phyloP scores from a whole-genome alignment of 1,140 invertebrate species.

The Drosophila nebulosa region DNA sequence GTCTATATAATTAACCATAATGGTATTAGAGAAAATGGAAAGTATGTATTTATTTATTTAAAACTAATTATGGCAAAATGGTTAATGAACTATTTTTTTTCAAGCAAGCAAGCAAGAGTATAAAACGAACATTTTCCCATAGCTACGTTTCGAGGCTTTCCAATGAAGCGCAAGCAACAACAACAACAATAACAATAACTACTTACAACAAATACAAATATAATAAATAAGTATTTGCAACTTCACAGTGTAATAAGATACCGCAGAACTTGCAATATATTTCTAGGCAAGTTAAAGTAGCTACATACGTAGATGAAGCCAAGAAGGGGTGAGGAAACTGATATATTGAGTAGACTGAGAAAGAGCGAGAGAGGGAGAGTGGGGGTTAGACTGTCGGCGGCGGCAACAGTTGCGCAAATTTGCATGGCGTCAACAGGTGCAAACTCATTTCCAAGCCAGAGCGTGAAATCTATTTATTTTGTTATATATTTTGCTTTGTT shows the following conservation, averaged over 20 bases:
- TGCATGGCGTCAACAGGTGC: conserved; percentile 69
- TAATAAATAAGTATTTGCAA: conserved; percentile 2
- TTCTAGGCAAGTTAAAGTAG: background rate
- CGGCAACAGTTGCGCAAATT: conserved; percentile 69
- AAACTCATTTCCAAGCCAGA: conserved; percentile 41
- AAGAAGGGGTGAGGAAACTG: background rate
- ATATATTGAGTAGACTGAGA: background rate
- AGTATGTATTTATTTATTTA: conserved; percentile 4
- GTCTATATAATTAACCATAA: conserved; percentile 26
- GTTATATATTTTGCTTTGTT: conserved; percentile 52
- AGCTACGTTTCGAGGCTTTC: conserved; percentile 21
- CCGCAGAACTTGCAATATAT: conserved; percentile 18
- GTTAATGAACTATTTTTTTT: conserved; percentile 35
- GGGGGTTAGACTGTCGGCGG: background rate
- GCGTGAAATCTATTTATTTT: conserved; percentile 69
- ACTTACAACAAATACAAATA: background rate
- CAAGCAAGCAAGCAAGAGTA: background rate
- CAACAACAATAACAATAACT: background rate
- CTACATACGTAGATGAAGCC: background rate
- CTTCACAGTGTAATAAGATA: conserved; percentile 43
- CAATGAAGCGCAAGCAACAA: conserved; percentile 18
- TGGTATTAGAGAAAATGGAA: conserved; percentile 11
- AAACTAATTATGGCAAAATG: conserved; percentile 2
- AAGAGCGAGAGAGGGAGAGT: background rate
- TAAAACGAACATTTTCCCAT: conserved; percentile 38